Conservation (phyloP, 23 tunicate genomes). For the Phallusia fumigata region DNA sequence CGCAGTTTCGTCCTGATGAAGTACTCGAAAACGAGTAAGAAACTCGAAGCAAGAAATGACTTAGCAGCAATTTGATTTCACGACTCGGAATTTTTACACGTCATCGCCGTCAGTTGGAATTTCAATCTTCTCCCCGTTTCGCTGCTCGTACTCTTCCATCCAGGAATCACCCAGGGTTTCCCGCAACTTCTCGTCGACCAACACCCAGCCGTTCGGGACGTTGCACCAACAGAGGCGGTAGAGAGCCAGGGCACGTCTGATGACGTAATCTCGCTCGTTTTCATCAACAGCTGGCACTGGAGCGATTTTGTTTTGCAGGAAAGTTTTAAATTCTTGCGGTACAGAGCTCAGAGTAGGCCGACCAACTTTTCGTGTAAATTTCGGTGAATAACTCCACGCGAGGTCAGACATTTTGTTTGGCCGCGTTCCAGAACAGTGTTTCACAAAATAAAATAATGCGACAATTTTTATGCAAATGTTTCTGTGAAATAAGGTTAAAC, state of each 20-base stretch:
- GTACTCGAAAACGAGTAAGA: no score
- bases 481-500: no score
- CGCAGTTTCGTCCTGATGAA: no score
- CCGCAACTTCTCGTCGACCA: slow-evolving; percentile 35
- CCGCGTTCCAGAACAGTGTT: no score
- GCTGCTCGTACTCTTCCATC: slow-evolving; percentile 36
- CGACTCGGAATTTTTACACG: background rate
- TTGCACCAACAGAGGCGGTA: slow-evolving; percentile 78
- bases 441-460: no score
- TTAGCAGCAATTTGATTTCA: no score
- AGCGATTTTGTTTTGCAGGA: slow-evolving; percentile 29
- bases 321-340: slow-evolving; percentile 44
- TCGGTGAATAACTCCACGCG: slow-evolving; percentile 60
- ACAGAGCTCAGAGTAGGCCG: slow-evolving; percentile 38
- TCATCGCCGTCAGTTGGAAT: background rate
- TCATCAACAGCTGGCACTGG: slow-evolving; percentile 27
- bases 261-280: slow-evolving; percentile 53
- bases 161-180: slow-evolving; percentile 32
- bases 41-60: no score
- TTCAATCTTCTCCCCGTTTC: slow-evolving; percentile 21
- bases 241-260: slow-evolving; percentile 72
- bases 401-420: slow-evolving; percentile 39
- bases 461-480: no score
- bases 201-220: slow-evolving; percentile 44
- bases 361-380: slow-evolving; percentile 15